Percentiles rank a stretch among this genome's conserved stretches.
Conservation (phyloP, 2,113 vertebrate species). For the Donacobius atricapilla region DNA sequence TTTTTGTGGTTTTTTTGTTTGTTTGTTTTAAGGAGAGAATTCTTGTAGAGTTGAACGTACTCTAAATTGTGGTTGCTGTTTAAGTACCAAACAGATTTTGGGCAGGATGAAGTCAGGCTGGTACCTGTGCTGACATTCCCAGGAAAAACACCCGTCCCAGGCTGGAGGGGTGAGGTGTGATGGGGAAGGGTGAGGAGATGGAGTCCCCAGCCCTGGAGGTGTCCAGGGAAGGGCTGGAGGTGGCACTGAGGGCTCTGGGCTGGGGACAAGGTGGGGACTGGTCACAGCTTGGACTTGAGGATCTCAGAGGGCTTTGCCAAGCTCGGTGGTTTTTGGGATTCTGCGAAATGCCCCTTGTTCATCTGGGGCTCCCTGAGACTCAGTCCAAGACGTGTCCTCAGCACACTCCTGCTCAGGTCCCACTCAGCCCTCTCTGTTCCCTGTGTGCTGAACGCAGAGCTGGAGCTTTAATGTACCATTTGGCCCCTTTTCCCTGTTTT, state of each 20-base stretch:
- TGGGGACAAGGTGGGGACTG: neutral
- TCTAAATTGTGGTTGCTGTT: neutral
- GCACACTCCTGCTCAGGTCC: neutral
- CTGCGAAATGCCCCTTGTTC: neutral
- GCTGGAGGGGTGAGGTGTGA: neutral
- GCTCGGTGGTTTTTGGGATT: neutral
- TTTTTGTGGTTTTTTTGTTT: too few relatives aligned
- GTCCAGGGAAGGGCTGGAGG: rapidly evolving
- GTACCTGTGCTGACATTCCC: too few relatives aligned
- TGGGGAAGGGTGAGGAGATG: neutral
- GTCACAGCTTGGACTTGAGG: rapidly evolving
- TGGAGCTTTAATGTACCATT: rapidly evolving
- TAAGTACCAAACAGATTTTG: neutral
- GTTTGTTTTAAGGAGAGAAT: neutral
- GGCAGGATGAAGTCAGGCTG: neutral
- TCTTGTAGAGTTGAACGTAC: neutral
- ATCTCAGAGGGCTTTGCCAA: neutral
- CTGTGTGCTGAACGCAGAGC: neutral
- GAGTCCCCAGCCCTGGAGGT: too few relatives aligned
- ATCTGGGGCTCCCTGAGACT: neutral
- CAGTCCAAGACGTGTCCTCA: rapidly evolving
- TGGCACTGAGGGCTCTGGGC: neutral
- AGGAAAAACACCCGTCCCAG: neutral
- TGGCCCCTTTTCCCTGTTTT: neutral
- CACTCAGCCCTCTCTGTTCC: neutral